Evolutionary conservation across 2,888 invertebrate genomes (phyloP).

Genomic region (Dolichopus griseipennis): DNA sequence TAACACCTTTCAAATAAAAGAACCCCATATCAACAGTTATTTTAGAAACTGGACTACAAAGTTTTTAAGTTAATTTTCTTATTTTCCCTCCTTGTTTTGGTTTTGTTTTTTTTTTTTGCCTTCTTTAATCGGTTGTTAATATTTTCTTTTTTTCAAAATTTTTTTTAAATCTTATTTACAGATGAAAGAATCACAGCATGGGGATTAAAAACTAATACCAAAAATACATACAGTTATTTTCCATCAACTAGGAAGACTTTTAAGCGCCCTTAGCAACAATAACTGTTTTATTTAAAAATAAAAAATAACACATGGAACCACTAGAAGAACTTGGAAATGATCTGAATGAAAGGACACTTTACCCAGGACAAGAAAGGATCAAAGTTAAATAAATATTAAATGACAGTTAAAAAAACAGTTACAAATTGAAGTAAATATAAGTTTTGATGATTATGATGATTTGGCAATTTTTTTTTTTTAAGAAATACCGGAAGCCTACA

Average conservation of each 20-base stretch:
- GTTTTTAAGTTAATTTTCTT: too few species aligned
- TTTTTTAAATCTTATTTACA: neutral
- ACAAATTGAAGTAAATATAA: too few species aligned
- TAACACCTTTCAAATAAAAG: neutral
- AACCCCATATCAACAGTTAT: neutral
- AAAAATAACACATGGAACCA: too few species aligned
- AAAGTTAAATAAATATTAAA: neutral
- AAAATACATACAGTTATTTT: too few species aligned
- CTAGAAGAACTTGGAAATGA: neutral
- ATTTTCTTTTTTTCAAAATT: neutral
- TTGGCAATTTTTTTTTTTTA: neutral
- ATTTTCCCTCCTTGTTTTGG: neutral
- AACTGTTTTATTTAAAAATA: neutral
- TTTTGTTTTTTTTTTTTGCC: neutral
- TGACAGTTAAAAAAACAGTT: too few species aligned
- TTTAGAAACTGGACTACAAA: too few species aligned
- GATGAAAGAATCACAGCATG: constrained; percentile 1
- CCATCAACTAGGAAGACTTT: neutral
- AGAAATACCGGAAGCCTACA: neutral
- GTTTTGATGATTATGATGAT: too few species aligned
- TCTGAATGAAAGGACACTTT: too few species aligned
- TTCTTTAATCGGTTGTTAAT: neutral
- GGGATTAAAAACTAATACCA: neutral
- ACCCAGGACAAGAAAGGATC: too few species aligned
- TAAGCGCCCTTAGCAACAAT: neutral